These are phyloP conservation scores for Nyctibius grandis DNA, from an alignment of 2,797 vertebrate genomes.

Conservation along the genomic window DNA sequence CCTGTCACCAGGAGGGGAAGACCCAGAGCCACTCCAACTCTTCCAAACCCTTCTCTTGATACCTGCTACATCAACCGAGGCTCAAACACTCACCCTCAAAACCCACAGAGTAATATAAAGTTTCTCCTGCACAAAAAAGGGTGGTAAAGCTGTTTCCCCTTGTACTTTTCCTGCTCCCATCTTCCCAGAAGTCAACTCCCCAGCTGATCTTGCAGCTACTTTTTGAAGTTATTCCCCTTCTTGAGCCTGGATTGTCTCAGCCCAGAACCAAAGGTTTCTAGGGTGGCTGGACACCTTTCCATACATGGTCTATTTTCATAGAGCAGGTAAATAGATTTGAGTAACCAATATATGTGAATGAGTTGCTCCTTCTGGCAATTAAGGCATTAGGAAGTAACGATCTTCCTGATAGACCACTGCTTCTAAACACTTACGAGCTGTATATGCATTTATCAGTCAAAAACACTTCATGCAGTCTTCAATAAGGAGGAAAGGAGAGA, in stretches of 20 bases:
- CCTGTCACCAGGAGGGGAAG: neutral
- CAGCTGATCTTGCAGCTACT: neutral
- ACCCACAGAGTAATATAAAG: neutral
- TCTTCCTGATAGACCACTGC: neutral
- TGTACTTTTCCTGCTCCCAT: neutral
- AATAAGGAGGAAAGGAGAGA: neutral
- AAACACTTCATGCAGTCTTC: too few relatives aligned
- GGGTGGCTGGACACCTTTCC: neutral
- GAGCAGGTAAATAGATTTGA: neutral
- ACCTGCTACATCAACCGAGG: neutral
- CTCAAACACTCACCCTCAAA: neutral
- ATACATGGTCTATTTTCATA: accelerated
- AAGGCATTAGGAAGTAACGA: neutral
- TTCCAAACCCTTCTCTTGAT: neutral
- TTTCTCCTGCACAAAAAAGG: too few relatives aligned
- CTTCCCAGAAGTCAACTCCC: neutral
- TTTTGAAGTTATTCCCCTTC: neutral
- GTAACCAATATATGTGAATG: neutral
- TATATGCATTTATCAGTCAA: neutral
- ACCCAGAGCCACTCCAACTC: neutral
- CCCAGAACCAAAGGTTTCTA: neutral
- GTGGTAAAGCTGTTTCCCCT: neutral
- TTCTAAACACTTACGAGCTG: neutral
- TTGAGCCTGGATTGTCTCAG: neutral
- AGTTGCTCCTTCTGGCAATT: neutral